Evolutionary conservation across 2,797 vertebrate species (phyloP).

Genomic region (Perodicticus potto): DNA sequence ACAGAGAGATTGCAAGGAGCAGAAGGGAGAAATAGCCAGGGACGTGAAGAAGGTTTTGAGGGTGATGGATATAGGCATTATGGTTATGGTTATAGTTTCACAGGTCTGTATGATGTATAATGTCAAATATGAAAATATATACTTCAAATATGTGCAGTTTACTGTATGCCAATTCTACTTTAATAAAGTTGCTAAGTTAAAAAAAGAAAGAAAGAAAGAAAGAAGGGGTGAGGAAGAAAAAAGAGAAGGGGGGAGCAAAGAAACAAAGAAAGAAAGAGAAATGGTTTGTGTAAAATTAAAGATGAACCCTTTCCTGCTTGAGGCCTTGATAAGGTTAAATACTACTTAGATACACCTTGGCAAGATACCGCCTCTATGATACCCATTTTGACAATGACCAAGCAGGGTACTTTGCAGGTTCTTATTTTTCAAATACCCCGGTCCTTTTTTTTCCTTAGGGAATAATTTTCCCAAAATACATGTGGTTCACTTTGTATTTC

Average conservation of each 20-base stretch:
- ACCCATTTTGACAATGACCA: conserved; percentile 44
- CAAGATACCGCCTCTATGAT: conserved; percentile 5
- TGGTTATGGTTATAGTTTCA: not conserved
- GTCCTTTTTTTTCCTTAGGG: not conserved
- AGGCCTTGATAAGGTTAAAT: conserved; percentile 4
- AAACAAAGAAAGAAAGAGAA: not conserved
- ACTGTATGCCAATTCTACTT: not conserved
- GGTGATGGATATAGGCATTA: not conserved
- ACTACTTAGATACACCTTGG: not conserved
- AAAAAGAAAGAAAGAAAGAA: not conserved
- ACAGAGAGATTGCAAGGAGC: not conserved
- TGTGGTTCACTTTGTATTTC: conserved; percentile 29
- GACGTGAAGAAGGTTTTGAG: not conserved
- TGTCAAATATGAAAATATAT: not conserved
- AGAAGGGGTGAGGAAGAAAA: not conserved
- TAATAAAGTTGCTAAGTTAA: conserved; percentile 37
- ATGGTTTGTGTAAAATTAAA: not conserved
- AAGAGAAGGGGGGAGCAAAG: not conserved
- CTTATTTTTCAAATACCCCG: conserved; percentile 56
- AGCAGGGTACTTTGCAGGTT: conserved; percentile 4
- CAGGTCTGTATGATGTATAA: not conserved
- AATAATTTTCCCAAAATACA: not conserved
- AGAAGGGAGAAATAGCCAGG: not conserved
- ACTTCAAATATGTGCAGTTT: conserved; percentile 9
- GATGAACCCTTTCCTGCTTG: conserved; percentile 21